Evolutionary conservation across 2,113 vertebrate species (phyloP), one percentile per base, ranked within the genome.

Genomic region (Prunella fulvescens): DNA sequence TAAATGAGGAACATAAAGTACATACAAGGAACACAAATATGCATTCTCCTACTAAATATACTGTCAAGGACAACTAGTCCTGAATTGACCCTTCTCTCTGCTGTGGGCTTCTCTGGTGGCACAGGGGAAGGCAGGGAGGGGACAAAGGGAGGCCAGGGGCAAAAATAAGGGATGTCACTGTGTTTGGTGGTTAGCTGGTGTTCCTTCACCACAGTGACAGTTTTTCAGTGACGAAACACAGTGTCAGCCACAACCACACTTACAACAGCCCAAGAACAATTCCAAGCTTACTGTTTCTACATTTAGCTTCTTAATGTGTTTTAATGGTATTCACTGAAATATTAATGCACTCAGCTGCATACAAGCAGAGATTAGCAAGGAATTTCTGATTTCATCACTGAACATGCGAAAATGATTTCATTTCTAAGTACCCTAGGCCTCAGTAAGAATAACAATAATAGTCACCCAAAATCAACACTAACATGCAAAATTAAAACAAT

Each of bases 401-500:
- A 86, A 56, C 16, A 22, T 19, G 9, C 61, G n/a, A 92, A 73
- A 88, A 33, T 31, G 26, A 45, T 61, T 62, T 67, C 47, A 81
- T 37, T 88, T 62, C 45, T 53, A 26, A 83, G 50, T 31, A 56
- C 7, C 26, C 29, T 28, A 51, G 12, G 40, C 19, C 31, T 60
- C 47, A 42, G 50, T 39, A 90, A 79, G 13, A 84, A 8, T 25
- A 80, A 81, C 20, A 82, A 1, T 19, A 73, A 51, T 33, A 47
- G 29, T 42, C 18, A 48, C 12, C 22, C 33, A 56, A 69, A 77
- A 69, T 25, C 56, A 54, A 79, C 28, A 54, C 23, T 19, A 56
- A 64, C 11, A n/a, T 48, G 25, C 24, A 89, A 72, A 94, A 93
- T 45, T 57, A 62, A 67, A 91, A 83, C 29, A 66, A 86, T 39